Conservation (phyloP, 1,140 invertebrate species). For the Listronotus bonariensis region DNA sequence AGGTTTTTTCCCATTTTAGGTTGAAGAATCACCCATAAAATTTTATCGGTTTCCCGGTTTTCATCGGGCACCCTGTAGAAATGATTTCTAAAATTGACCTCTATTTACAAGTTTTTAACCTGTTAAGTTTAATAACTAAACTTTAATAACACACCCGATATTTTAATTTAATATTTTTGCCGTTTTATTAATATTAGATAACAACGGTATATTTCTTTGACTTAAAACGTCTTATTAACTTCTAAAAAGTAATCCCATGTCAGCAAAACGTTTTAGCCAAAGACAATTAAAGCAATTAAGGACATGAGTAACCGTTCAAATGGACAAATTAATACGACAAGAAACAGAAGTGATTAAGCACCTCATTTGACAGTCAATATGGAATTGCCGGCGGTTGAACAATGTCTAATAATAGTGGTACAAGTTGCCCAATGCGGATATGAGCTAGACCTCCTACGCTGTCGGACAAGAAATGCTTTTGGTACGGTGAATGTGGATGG, state of each 20-base stretch:
- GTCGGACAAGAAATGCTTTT: not conserved
- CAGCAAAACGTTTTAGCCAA: not conserved
- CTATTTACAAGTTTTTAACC: no score
- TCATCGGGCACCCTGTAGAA: no score
- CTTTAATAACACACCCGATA: no score
- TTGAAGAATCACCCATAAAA: no score
- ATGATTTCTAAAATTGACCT: no score
- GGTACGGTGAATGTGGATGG: no score
- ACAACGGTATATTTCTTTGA: no score
- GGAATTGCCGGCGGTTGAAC: slow-evolving; percentile 18
- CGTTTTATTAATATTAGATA: no score
- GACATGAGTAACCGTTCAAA: slow-evolving; percentile 13
- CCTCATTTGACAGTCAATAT: slow-evolving; percentile 26
- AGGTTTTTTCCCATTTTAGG: no score
- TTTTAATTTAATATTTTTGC: no score
- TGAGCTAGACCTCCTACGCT: slow-evolving; percentile 21
- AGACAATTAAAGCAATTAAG: slow-evolving; percentile 25
- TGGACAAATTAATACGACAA: slow-evolving; percentile 26
- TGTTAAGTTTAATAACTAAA: no score
- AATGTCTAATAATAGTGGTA: slow-evolving; percentile 27
- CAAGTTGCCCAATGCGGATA: slow-evolving; percentile 27
- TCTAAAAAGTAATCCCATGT: slow-evolving; percentile 1
- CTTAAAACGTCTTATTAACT: not conserved
- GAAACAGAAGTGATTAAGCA: slow-evolving; percentile 29
- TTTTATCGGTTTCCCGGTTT: no score